Evolutionary conservation across 2,888 invertebrate species (phyloP).

Genomic region (Zygothrica quintamaculata): DNA sequence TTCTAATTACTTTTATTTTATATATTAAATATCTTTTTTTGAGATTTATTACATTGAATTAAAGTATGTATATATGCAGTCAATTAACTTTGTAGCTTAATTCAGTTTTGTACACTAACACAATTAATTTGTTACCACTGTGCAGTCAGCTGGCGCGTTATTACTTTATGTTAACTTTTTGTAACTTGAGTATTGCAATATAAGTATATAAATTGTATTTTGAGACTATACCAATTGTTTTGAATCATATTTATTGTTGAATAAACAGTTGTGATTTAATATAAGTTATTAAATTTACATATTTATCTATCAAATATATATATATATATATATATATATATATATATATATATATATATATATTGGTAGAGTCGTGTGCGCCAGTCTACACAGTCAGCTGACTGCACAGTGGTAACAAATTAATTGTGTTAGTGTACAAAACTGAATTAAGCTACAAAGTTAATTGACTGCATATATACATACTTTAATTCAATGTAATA

Average conservation of each 20-base stretch:
- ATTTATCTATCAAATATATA: too few relatives aligned
- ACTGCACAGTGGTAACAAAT: conserved; percentile 4
- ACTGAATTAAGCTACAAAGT: too few relatives aligned
- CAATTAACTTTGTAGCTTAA: too few relatives aligned
- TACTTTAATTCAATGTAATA: conserved; percentile 12
- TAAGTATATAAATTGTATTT: conserved; percentile 1
- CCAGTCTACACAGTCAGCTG: too few relatives aligned
- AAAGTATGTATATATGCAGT: conserved; percentile 9
- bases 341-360: too few relatives aligned
- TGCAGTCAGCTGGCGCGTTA: conserved; percentile 2
- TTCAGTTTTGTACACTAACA: too few relatives aligned
- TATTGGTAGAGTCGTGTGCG: too few relatives aligned
- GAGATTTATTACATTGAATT: conserved; percentile 16
- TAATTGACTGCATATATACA: conserved; percentile 13
- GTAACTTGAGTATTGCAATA: background rate
- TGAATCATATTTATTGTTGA: too few relatives aligned
- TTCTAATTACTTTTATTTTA: conserved; percentile 20
- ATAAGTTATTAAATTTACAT: conserved; percentile 1
- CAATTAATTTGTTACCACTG: conserved; percentile 7
- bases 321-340: too few relatives aligned
- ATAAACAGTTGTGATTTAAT: too few relatives aligned
- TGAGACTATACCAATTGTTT: too few relatives aligned
- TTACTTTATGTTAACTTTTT: background rate
- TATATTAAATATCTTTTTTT: conserved; percentile 19
- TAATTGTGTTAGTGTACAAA: background rate